Evolutionary conservation across 1,140 invertebrate genomes (phyloP).

Genomic region (Oedothorax gibbosus): DNA sequence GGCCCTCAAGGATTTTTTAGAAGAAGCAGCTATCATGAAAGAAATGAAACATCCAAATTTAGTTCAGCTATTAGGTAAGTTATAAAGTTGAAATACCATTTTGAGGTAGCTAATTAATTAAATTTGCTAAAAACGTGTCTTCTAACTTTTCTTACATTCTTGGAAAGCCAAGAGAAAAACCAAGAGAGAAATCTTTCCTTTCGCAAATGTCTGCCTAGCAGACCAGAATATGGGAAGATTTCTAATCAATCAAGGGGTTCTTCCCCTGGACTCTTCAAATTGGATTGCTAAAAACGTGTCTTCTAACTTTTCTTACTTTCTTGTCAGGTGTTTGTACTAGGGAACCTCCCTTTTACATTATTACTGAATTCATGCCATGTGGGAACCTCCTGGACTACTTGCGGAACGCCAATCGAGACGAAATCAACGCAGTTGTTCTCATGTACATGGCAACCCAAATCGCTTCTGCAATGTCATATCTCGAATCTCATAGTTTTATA

Average conservation of each 20-base stretch:
- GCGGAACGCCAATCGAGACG: slow-evolving; percentile 87
- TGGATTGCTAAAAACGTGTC: neutral
- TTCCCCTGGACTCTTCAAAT: too few relatives aligned
- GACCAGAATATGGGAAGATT: too few relatives aligned
- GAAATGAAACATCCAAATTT: slow-evolving; percentile 99
- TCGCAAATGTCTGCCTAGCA: too few relatives aligned
- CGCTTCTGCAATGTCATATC: slow-evolving; percentile 97
- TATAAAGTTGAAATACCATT: too few relatives aligned
- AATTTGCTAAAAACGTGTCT: neutral
- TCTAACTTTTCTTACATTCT: slow-evolving; percentile 67
- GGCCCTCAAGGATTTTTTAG: slow-evolving; percentile 98
- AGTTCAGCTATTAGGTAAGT: slow-evolving; percentile 78
- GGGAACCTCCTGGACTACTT: slow-evolving; percentile 98
- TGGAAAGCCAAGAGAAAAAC: too few relatives aligned
- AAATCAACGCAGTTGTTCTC: slow-evolving; percentile 92
- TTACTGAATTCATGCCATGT: slow-evolving; percentile 99
- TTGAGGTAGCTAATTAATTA: too few relatives aligned
- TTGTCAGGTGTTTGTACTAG: slow-evolving; percentile 94
- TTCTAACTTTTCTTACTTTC: slow-evolving; percentile 68
- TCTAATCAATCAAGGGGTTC: too few relatives aligned
- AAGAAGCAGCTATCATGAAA: slow-evolving; percentile 99
- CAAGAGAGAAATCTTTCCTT: too few relatives aligned
- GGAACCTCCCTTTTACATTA: slow-evolving; percentile 99
- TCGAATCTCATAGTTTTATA: slow-evolving; percentile 96
- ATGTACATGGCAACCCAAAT: slow-evolving; percentile 99